Evolutionary conservation across 2,113 vertebrate genomes (phyloP), one percentile per base, ranked within the genome.

Genomic region (Sitta europaea): DNA sequence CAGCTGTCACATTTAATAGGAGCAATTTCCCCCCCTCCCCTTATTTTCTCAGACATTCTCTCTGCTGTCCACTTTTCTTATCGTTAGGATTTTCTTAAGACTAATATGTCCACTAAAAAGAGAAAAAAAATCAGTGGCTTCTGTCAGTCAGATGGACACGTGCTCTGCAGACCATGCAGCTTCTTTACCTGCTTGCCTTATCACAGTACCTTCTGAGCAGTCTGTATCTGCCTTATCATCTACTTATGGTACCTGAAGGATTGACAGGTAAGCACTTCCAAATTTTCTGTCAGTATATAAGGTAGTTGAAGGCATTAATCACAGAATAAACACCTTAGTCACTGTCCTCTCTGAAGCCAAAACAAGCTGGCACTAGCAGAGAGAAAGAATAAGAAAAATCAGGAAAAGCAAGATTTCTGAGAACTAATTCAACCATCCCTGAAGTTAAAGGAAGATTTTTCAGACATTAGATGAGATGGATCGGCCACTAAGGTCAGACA

Each of bases 361-460:
- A 92, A 48, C 13, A 36, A 29, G 6, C 33, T 86, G 67, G 33
- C 40, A n/a, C 7, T 48, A 16, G 38, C 75, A 86, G 48, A 84
- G 48, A 86, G 55, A 94, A 93, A 79, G 35, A 86, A 78, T 73
- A 93, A 81, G 51, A 67, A 70, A 91, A 89, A 77, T n/a, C 40
- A 80, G 59, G 85, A 45, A 86, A 89, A 95, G 42, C 57, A 55
- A 92, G 55, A 86, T 88, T 95, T 35, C 47, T 84, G 36, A 42
- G 55, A 51, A 54, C 47, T 93, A 78, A 94, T 93, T 77, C 75
- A 88, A 23, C 78, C 65, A 55, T 88, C 82, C 55, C 67, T 83
- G 74, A 90, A 88, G 86, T 80, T 94, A 93, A 86, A 86, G 67
- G 35, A 90, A 86, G 68, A 83, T 42, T 95, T 95, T 96, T 90